Evolutionary conservation across 2,113 vertebrate genomes (phyloP).

Genomic region (Quiscalus mexicanus): DNA sequence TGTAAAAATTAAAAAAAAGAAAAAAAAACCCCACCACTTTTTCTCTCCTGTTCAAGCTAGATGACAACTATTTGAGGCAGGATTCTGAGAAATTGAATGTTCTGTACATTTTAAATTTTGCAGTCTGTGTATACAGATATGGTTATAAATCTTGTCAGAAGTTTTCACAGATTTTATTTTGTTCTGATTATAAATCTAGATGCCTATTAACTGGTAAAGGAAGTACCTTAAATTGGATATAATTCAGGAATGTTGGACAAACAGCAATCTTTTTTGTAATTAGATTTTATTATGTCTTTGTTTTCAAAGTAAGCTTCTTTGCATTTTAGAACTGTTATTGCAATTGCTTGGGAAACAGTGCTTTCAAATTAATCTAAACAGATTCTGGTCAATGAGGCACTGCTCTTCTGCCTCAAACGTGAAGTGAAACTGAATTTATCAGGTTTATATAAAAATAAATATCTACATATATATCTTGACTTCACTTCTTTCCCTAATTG

Average conservation of each 20-base stretch:
- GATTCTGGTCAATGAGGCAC: background rate
- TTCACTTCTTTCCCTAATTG: conserved; percentile 78
- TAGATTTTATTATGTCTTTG: background rate
- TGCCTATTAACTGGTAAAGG: background rate
- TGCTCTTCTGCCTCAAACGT: conserved; percentile 22
- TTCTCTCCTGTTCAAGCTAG: background rate
- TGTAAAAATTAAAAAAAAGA: background rate
- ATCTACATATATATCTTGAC: conserved; percentile 29
- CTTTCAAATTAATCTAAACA: conserved; percentile 32
- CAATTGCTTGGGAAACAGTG: conserved; percentile 13
- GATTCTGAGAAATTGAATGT: background rate
- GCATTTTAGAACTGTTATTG: background rate
- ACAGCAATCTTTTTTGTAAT: background rate
- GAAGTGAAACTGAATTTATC: conserved; percentile 15
- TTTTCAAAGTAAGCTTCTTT: background rate
- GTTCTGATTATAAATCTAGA: background rate
- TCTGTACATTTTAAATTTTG: background rate
- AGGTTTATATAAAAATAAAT: conserved; percentile 41
- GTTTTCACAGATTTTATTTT: background rate
- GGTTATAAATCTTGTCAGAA: background rate
- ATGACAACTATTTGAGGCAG: background rate
- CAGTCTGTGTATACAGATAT: background rate
- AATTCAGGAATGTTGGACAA: background rate
- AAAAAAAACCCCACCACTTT: background rate
- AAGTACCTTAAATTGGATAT: background rate